Base-by-base conservation (phyloP, 1,140 invertebrate species). In the Neomicropteryx cornuta region DNA sequence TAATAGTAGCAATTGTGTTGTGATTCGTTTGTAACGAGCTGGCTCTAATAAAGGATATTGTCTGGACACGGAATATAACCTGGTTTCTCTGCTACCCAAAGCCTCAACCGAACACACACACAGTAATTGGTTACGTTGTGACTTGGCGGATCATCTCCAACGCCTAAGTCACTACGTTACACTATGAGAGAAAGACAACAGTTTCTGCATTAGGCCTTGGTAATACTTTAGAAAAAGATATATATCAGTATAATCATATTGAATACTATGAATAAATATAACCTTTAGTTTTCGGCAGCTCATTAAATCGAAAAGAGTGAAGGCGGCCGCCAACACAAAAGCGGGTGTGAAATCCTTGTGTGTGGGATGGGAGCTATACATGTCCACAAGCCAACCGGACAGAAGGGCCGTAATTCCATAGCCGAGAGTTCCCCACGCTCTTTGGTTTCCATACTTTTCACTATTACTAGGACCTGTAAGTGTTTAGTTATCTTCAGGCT, bases 371-470 rank as follows among this genome's bases (percentile, higher is more conserved):
- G 55, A 56, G 4, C 67, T 64, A 4, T 76, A 76, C 13, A 53
- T 42, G 48, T 85, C 75, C 0, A 84, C 69, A 0, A 71, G 52
- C 49, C 71, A 75, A 1, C 83, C 83, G 1, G 78, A 67, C 1
- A 83, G 42, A 2, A 84, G 47, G 0, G 82, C 81, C 1, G 80
- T 72, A 2, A 72, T 43, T 17, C 80, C 80, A 50, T 84, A 87
- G 13, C 83, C 83, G 21, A 78, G 75, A 0, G 83, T 83, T 19
- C 83, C 83, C 80, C 79, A 86, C 1, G 84, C 81, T 28, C 83
- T 62, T 53, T 87, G 83, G 13, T 74, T 70, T 2, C 83, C 83
- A 49, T 86, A 87, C 28, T 76, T 73, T 49, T 75, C 75, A 39
- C 79, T 59, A 5, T 71, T 63, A 8, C 70, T 70, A 22, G 66